Conservation (phyloP, 2,113 vertebrate species). For the Hypocryptadius cinnamomeus region DNA sequence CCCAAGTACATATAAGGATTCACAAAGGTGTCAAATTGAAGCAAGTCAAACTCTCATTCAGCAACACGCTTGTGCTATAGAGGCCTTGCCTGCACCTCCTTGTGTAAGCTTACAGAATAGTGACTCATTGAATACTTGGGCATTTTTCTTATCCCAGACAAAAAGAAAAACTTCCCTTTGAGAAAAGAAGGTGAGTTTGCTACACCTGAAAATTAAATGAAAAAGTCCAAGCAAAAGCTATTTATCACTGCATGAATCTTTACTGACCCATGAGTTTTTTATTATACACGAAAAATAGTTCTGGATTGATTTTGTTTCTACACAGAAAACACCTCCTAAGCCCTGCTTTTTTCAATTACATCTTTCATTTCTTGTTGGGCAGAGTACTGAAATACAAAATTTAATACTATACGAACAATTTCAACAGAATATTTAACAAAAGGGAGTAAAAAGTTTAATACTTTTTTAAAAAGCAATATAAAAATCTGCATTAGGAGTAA, state of each 20-base stretch:
- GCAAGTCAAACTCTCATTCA: neutral
- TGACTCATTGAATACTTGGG: neutral
- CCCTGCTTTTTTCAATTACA: neutral
- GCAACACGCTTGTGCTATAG: neutral
- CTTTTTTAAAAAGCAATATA: neutral
- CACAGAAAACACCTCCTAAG: neutral
- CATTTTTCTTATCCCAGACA: neutral
- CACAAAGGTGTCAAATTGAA: neutral
- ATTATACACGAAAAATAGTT: neutral
- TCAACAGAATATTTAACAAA: neutral
- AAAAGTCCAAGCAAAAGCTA: neutral
- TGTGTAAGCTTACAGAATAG: neutral
- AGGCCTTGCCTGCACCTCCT: neutral
- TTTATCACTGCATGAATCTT: neutral
- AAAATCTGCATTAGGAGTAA: neutral
- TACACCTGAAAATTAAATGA: neutral
- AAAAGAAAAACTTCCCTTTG: neutral
- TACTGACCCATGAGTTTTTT: neutral
- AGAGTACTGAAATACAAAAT: neutral
- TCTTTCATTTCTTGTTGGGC: neutral
- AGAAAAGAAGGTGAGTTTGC: neutral
- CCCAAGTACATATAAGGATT: neutral
- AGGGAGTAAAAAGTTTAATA: neutral
- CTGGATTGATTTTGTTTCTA: neutral
- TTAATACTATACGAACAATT: neutral